These are phyloP conservation scores for Monodelphis domestica DNA, from an alignment of 2,797 vertebrate species.

Conservation along the genomic window DNA sequence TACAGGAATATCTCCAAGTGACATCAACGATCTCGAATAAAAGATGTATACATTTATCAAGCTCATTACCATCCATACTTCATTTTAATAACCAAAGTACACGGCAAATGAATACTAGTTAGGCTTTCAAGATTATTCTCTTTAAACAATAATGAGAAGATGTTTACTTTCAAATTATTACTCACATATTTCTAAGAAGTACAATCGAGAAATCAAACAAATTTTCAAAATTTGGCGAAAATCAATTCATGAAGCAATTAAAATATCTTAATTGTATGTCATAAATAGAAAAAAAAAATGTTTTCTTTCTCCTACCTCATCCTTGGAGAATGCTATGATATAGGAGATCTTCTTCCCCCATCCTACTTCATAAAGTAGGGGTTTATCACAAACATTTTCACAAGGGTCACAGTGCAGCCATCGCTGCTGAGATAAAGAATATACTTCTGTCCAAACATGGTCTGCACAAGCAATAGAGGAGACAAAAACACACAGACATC, in stretches of 20 bases:
- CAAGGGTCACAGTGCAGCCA: slow-evolving; percentile 98
- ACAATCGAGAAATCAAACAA: neutral
- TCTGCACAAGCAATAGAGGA: slow-evolving; percentile 80
- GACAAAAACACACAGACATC: slow-evolving; percentile 2
- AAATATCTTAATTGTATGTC: neutral
- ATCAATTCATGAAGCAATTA: slow-evolving; percentile 15
- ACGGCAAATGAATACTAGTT: slow-evolving; percentile 27
- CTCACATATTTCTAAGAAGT: neutral
- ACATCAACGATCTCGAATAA: slow-evolving; percentile 94
- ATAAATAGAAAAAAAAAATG: neutral
- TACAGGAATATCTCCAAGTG: slow-evolving; percentile 98
- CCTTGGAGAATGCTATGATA: slow-evolving; percentile 95
- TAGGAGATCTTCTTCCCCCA: slow-evolving; percentile 98
- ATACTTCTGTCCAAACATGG: slow-evolving; percentile 98
- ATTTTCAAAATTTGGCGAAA: slow-evolving; percentile 13
- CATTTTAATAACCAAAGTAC: slow-evolving; percentile 24
- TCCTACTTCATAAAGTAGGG: slow-evolving; percentile 95
- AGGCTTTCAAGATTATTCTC: slow-evolving; percentile 30
- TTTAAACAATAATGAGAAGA: slow-evolving; percentile 2
- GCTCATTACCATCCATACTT: neutral
- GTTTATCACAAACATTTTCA: slow-evolving; percentile 95
- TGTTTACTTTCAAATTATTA: neutral
- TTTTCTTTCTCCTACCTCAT: slow-evolving; percentile 88
- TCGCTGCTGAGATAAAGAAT: slow-evolving; percentile 91
- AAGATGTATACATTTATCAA: slow-evolving; percentile 54